Percentiles rank a stretch among this genome's conserved stretches.
These are phyloP conservation scores for Zaprionus lachaisei DNA, from an alignment of 1,140 invertebrate species.

Conservation along the genomic window DNA sequence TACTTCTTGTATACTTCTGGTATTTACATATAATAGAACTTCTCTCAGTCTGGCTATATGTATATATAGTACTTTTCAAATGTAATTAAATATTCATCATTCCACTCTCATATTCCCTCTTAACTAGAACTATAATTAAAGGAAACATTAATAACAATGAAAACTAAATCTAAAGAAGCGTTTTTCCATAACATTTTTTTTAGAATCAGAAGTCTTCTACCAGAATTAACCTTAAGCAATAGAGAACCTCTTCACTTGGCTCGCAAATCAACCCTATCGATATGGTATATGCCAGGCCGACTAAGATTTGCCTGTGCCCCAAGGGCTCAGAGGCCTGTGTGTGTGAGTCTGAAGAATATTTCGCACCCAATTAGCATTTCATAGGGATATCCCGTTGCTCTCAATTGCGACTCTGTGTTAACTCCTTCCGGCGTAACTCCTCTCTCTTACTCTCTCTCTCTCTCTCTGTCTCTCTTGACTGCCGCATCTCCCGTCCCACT, in stretches of 20 bases:
- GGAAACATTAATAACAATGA: too few relatives aligned
- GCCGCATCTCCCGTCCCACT: background rate
- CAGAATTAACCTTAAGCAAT: too few relatives aligned
- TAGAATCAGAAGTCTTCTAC: too few relatives aligned
- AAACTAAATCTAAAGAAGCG: too few relatives aligned
- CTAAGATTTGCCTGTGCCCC: background rate
- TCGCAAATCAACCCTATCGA: background rate
- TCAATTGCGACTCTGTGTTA: conserved; percentile 19
- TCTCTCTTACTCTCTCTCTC: background rate
- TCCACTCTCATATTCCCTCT: too few relatives aligned
- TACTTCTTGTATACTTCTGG: too few relatives aligned
- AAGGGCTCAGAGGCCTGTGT: background rate
- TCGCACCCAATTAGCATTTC: conserved; percentile 52
- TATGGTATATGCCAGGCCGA: background rate
- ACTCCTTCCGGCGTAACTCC: background rate
- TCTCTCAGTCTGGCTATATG: too few relatives aligned
- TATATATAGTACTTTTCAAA: too few relatives aligned
- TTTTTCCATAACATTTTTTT: too few relatives aligned
- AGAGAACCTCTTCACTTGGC: background rate
- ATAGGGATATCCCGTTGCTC: conserved; percentile 23
- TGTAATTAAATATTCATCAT: too few relatives aligned
- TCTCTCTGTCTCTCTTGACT: background rate
- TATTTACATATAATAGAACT: too few relatives aligned
- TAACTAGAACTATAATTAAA: too few relatives aligned
- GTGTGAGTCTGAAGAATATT: conserved; percentile 5